phyloP scores from a whole-genome alignment of 2,888 invertebrate genomes.

The Drosophila parthenogenetica region DNA sequence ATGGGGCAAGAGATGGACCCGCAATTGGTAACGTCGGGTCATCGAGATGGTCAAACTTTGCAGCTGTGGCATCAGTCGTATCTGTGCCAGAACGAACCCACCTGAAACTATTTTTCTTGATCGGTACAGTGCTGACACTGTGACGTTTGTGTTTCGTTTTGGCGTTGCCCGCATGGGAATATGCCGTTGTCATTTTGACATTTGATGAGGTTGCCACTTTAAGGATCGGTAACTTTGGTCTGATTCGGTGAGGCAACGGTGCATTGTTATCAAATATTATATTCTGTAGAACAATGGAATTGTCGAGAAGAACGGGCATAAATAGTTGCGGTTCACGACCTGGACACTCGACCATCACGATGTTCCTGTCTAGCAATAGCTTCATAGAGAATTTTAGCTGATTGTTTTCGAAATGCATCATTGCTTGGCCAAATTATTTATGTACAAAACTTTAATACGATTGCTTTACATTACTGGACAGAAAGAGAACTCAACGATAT shows the following conservation, averaged over 20 bases:
- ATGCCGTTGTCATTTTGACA: not conserved
- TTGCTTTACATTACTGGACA: constrained; percentile 30
- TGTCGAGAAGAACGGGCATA: constrained; percentile 35
- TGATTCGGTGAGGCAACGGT: not conserved
- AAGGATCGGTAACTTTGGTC: not conserved
- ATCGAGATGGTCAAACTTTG: not conserved
- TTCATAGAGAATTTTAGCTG: constrained; percentile 51
- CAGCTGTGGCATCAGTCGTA: too few relatives aligned
- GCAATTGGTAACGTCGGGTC: not conserved
- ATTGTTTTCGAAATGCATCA: constrained; percentile 28
- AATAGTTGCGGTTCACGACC: constrained; percentile 52
- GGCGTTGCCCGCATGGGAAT: not conserved
- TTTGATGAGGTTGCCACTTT: not conserved
- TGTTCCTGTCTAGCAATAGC: constrained; percentile 42
- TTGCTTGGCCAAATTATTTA: constrained; percentile 20
- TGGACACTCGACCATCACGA: constrained; percentile 49
- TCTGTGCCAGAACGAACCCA: constrained; percentile 20
- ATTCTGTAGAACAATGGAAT: constrained; percentile 39
- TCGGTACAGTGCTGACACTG: not conserved
- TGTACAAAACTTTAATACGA: constrained; percentile 14
- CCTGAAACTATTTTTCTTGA: not conserved
- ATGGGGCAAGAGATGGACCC: constrained; percentile 5
- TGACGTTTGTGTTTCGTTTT: not conserved
- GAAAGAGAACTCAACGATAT: not conserved
- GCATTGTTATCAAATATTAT: constrained; percentile 37